Base-by-base conservation (phyloP, 2,797 vertebrate genomes). In the Acrocephalus scirpaceus region DNA sequence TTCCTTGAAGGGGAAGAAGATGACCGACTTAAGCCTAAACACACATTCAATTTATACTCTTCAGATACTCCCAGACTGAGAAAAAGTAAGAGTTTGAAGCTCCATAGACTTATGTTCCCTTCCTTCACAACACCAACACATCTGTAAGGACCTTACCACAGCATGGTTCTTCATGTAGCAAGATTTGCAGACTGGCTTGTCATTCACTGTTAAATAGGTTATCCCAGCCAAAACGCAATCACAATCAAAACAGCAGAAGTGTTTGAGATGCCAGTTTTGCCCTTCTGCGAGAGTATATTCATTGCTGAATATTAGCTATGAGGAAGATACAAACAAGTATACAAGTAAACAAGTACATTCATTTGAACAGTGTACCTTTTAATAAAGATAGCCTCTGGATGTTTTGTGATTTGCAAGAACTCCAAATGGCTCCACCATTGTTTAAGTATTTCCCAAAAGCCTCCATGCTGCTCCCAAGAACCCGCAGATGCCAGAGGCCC, bases 221-320 rank as follows among this genome's bases (percentile, higher is more conserved):
- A 99, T 98, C 54, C 99, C 99, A 17, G 99, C 99, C 58, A 99
- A 98, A 86, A 99, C 97, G n/a, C 98, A 98, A 94, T 99, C 99
- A 42, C 99, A 99, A 38, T 99, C 99, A 75, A 99, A 99, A 66
- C 99, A 99, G 98, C 99, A 99, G 97, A 99, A 99, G 95, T 99
- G 99, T 91, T 99, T 99, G 98, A 99, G 98, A 80, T 99, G 99
- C 99, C 99, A 99, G 91, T 98, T 99, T 71, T 99, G 99, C 50
- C 98, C 98, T 95, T 99, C 99, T 0, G 99, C 99, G 86, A 99
- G 99, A 36, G 99, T 99, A 92, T 99, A 99, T 97, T 99, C 99
- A 17, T 99, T 99, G 97, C 98, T 98, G 98, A 99, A 99, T 98
- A 99, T 99, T 78, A 99, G 97, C 99, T 99, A 21, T 2, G 89